phyloP scores from a whole-genome alignment of 2,888 invertebrate species.

The Brachypalpus laphriformis region DNA sequence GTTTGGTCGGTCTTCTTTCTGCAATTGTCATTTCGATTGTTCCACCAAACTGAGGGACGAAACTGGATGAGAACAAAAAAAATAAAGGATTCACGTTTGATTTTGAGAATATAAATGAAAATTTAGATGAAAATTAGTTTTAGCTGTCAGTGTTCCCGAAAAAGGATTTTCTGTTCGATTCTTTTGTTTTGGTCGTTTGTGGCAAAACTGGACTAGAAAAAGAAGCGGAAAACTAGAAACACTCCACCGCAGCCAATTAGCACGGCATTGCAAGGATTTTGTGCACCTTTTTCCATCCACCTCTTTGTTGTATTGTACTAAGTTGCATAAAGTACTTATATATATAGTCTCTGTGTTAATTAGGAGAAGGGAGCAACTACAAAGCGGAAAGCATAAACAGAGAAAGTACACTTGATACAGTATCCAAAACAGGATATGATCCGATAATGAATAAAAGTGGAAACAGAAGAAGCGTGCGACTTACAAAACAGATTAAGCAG shows the following conservation, averaged over 20 bases:
- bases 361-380: background rate
- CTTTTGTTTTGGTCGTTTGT: background rate
- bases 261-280: conserved; percentile 23
- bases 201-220: background rate
- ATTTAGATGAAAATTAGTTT: conserved; percentile 59
- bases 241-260: conserved; percentile 47
- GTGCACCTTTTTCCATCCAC: background rate
- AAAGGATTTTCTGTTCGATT: conserved; percentile 17
- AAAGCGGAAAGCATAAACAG: background rate
- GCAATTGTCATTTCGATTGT: conserved; percentile 71
- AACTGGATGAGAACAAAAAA: conserved; percentile 14
- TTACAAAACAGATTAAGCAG: too few relatives aligned
- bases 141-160: background rate
- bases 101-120: conserved; percentile 65
- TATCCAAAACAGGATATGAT: too few relatives aligned
- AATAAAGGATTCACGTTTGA: conserved; percentile 59
- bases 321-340: conserved; percentile 26
- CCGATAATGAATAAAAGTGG: too few relatives aligned
- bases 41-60: conserved; percentile 22
- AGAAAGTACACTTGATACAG: background rate
- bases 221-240: background rate
- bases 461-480: too few relatives aligned
- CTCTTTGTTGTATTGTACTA: background rate
- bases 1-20: conserved; percentile 35
- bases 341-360: conserved; percentile 28